Conservation (phyloP, 2,888 invertebrate genomes). For the Drepana falcataria region DNA sequence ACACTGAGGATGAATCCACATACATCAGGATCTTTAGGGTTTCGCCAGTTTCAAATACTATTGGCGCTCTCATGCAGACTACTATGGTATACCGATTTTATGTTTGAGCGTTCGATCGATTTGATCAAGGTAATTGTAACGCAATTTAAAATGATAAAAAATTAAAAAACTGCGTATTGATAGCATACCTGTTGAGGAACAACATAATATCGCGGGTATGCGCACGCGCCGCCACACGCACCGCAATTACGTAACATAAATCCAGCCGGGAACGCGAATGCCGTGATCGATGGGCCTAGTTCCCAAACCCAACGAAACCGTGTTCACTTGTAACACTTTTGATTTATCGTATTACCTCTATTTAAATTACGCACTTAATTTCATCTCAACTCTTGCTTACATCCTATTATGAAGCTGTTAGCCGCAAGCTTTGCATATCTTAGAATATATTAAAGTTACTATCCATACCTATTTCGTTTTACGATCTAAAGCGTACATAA, state of each 20-base stretch:
- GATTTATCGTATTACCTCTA: constrained; percentile 51
- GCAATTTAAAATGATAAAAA: no score
- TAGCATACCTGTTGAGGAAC: constrained; percentile 51
- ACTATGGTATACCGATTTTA: no score
- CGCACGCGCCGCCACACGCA: constrained; percentile 42
- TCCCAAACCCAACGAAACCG: constrained; percentile 50
- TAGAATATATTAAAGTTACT: constrained; percentile 28
- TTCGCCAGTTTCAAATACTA: no score
- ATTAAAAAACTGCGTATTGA: constrained; percentile 30
- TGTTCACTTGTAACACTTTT: constrained; percentile 54
- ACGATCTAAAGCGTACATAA: constrained; percentile 44
- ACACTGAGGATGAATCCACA: no score
- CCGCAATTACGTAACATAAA: constrained; percentile 72
- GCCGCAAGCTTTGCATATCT: constrained; percentile 19
- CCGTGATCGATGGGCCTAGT: constrained; percentile 64
- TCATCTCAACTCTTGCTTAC: constrained; percentile 25
- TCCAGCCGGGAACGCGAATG: constrained; percentile 47
- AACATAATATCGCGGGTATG: constrained; percentile 40
- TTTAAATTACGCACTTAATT: constrained; percentile 43
- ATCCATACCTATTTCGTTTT: constrained; percentile 29
- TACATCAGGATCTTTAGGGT: no score
- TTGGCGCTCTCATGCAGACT: no score
- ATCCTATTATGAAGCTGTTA: constrained; percentile 33
- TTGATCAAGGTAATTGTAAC: no score
- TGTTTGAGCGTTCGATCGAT: no score